Base-by-base conservation (phyloP, 2,888 invertebrate genomes). In the Sinodicranocentrus sp. region DNA sequence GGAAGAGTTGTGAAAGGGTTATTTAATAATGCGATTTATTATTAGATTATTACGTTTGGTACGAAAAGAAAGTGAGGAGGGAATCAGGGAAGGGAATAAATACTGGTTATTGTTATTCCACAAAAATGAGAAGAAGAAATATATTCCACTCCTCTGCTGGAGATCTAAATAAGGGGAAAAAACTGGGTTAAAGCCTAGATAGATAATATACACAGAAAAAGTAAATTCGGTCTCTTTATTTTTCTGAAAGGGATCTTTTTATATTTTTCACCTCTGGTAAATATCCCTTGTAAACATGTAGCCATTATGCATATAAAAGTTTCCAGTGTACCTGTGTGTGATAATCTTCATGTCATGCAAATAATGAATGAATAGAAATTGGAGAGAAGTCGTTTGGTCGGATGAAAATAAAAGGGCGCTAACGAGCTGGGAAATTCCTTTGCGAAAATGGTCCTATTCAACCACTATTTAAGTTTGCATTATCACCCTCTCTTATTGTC, bases 371-470 rank as follows among this genome's bases (percentile, higher is more conserved):
- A 77, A 54, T 67, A 77, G 48, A 54, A 71, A 3, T 17, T 39
- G 13, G 5, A 13, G 39, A 39, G 13, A 39, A 39, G 39, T 5
- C 6, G 13, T 8, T 13, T 39, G 39, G 54, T 15, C 39, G 71
- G 39, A 13, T 13, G 19, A 39, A 75, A 54, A 57, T 43, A 48
- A 59, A 70, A 26, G 59, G 65, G 63, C 39, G 63, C 71, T 79
- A 79, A 79, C 79, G 79, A 79, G 71, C 79, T 63, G 15, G 43
- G 43, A 78, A 78, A 70, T 61, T 57, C 54, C 57, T 26, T n/a
- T 15, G 33, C 21, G 48, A 44, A 70, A 78, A 70, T 68, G 44
- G 28, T 23, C 28, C 19, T n/a, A 54, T 59, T 78, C 70, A 61
- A 52, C 23, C 19, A 44, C 73, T 73, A 73, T 61, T 70, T 70